A percentile compares a stretch with the other conserved stretches of the same genome.
Conservation (phyloP, 1,140 invertebrate genomes). For the Hyles vespertilio region DNA sequence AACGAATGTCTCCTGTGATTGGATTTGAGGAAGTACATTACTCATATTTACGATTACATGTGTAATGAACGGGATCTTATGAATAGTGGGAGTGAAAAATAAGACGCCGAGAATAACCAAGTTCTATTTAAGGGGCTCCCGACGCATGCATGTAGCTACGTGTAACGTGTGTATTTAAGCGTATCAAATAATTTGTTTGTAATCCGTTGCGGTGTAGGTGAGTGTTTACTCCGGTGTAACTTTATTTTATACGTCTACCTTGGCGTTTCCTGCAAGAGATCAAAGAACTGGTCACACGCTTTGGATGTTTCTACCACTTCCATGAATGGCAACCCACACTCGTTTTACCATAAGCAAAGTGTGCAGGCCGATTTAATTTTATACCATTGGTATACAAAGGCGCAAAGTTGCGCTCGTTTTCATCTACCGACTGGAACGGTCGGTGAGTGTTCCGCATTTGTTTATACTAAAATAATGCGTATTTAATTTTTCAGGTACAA, state of each 20-base stretch:
- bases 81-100: too few relatives aligned
- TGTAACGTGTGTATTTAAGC: too few relatives aligned
- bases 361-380: slow-evolving; percentile 9
- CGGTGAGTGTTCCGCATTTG: too few relatives aligned
- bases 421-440: neutral
- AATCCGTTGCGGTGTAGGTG: too few relatives aligned
- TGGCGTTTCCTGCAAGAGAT: slow-evolving; percentile 11
- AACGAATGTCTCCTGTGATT: too few relatives aligned
- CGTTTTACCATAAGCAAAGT: slow-evolving; percentile 13
- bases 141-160: too few relatives aligned
- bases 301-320: slow-evolving; percentile 13
- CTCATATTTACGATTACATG: too few relatives aligned
- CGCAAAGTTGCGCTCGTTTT: neutral
- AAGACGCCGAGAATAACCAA: too few relatives aligned
- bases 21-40: too few relatives aligned
- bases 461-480: neutral
- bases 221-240: slow-evolving; percentile 2
- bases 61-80: too few relatives aligned
- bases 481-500: slow-evolving; percentile 16
- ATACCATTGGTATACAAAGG: neutral
- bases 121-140: too few relatives aligned
- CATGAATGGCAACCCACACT: slow-evolving; percentile 16
- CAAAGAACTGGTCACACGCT: slow-evolving; percentile 11
- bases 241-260: slow-evolving; percentile 5
- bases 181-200: too few relatives aligned